These are phyloP conservation scores for Eupithecia exiguata DNA, from an alignment of 2,888 invertebrate genomes.

Conservation along the genomic window DNA sequence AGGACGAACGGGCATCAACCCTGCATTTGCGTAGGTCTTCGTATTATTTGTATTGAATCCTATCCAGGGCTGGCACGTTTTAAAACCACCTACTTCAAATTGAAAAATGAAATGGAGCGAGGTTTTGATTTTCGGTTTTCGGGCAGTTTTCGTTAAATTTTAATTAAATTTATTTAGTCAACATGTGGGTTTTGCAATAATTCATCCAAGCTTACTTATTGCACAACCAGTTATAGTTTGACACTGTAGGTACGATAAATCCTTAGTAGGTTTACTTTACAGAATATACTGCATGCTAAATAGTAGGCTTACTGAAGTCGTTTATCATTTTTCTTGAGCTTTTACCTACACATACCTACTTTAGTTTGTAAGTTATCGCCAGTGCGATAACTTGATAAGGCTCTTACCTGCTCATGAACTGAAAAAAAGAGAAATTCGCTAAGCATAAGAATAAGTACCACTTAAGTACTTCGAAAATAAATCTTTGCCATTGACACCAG, in stretches of 20 bases:
- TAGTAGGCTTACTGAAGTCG: not conserved
- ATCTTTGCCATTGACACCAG: not conserved
- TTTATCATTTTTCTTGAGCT: not conserved
- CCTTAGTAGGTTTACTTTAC: not conserved
- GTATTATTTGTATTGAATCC: constrained; percentile 41
- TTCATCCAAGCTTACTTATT: not conserved
- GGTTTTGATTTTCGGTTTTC: not conserved
- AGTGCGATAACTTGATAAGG: too few relatives aligned
- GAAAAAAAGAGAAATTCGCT: not conserved
- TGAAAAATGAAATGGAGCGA: not conserved
- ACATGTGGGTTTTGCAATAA: not conserved
- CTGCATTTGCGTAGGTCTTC: constrained; percentile 40
- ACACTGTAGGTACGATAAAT: not conserved
- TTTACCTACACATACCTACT: too few relatives aligned
- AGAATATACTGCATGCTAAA: not conserved
- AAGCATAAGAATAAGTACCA: not conserved
- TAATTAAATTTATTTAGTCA: not conserved
- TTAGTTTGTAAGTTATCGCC: too few relatives aligned
- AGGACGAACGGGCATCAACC: constrained; percentile 49
- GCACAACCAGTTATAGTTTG: not conserved
- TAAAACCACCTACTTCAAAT: not conserved
- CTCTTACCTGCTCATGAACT: not conserved
- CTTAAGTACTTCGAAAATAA: not conserved
- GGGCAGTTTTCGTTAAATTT: not conserved
- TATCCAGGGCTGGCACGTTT: constrained; percentile 25